Percentiles rank a stretch among this genome's conserved stretches.
These are phyloP conservation scores for Orchesellides sinensis DNA, from an alignment of 2,888 invertebrate species.

Conservation along the genomic window DNA sequence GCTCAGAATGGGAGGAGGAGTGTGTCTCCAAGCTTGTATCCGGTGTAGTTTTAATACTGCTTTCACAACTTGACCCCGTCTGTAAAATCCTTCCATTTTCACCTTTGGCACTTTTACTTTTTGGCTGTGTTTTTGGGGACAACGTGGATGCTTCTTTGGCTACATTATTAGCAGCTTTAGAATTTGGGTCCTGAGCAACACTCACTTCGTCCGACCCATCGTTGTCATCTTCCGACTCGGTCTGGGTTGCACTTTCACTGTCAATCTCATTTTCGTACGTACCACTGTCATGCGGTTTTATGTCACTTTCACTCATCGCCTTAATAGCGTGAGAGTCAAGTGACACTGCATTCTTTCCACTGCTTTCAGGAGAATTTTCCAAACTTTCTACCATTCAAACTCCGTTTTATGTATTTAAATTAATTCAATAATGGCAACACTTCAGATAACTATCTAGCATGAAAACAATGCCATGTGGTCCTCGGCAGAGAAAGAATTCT, in stretches of 20 bases:
- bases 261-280: slow-evolving; percentile 25
- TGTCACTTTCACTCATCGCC: slow-evolving; percentile 63
- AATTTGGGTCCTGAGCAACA: slow-evolving; percentile 20
- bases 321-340: slow-evolving; percentile 43
- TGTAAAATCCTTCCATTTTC: slow-evolving; percentile 37
- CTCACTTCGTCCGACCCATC: slow-evolving; percentile 24
- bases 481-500: too few species aligned
- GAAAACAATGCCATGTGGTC: too few species aligned
- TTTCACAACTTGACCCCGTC: slow-evolving; percentile 56
- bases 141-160: neutral
- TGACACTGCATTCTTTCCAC: slow-evolving; percentile 48
- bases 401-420: too few species aligned
- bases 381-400: slow-evolving; percentile 61
- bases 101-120: slow-evolving; percentile 55
- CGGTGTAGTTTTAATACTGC: slow-evolving; percentile 59
- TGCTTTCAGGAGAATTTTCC: slow-evolving; percentile 35
- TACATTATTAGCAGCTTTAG: too few species aligned
- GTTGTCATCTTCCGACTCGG: slow-evolving; percentile 49
- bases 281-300: slow-evolving; percentile 35
- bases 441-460: too few species aligned
- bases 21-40: slow-evolving; percentile 55
- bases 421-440: too few species aligned
- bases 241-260: slow-evolving; percentile 53
- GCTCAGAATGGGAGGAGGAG: slow-evolving; percentile 32
- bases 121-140: neutral